Percentiles rank a stretch among this genome's conserved stretches.
phyloP scores from a whole-genome alignment of 2,888 invertebrate species.

The Caenorhabditis auriculariae region DNA sequence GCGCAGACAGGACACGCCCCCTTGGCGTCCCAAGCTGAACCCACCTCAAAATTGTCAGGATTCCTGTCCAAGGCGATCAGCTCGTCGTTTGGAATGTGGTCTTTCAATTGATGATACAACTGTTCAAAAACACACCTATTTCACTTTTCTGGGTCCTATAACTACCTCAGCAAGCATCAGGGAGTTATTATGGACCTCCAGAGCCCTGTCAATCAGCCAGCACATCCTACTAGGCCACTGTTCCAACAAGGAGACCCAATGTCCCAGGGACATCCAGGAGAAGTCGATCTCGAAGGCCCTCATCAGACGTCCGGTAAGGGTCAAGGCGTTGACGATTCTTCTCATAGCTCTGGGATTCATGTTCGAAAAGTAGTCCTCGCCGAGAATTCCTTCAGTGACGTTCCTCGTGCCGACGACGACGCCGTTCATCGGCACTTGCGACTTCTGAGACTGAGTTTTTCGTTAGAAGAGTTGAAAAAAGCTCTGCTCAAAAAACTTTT shows the following conservation, averaged over 20 bases:
- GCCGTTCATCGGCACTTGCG: no score
- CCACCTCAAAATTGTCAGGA: slow-evolving; percentile 45
- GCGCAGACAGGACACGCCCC: no score
- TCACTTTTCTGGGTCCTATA: neutral
- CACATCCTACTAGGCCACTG: slow-evolving; percentile 98
- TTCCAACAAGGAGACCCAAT: slow-evolving; percentile 78
- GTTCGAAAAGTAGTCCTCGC: slow-evolving; percentile 97
- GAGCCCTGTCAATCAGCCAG: slow-evolving; percentile 82
- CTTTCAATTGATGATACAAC: slow-evolving; percentile 84
- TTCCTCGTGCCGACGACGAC: slow-evolving; percentile 14
- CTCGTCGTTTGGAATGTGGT: slow-evolving; percentile 49
- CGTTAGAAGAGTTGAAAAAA: no score
- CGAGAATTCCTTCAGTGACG: slow-evolving; percentile 68
- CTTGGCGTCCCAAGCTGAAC: neutral
- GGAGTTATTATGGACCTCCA: slow-evolving; percentile 79
- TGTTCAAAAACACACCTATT: no score
- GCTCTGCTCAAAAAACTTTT: no score
- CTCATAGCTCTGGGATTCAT: slow-evolving; percentile 94
- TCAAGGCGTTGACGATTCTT: slow-evolving; percentile 60
- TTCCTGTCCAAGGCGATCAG: slow-evolving; percentile 52
- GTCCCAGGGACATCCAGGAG: slow-evolving; percentile 90
- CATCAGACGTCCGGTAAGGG: slow-evolving; percentile 73
- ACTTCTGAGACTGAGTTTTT: no score
- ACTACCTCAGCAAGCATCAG: slow-evolving; percentile 26
- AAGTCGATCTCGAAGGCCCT: slow-evolving; percentile 99